Conservation (phyloP, 2,888 invertebrate species). For the Stratiomys singularior region DNA sequence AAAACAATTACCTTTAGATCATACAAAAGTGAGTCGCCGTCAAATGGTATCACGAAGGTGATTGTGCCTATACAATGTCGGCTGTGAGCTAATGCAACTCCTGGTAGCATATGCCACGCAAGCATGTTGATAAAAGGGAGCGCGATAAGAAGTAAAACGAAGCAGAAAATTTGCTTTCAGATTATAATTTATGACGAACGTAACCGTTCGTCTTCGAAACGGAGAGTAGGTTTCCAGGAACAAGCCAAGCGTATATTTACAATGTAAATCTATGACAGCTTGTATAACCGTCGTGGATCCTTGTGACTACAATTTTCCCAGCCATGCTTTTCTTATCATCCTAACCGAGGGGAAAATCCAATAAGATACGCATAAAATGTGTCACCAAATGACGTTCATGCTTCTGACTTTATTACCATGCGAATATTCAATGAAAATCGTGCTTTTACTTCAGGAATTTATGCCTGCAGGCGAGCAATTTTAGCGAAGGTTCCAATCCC, state of each 20-base stretch:
- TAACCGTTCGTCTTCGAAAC: not conserved
- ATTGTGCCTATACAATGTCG: not conserved
- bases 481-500: too few relatives aligned
- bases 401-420: too few relatives aligned
- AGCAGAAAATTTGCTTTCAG: constrained; percentile 5
- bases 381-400: too few relatives aligned
- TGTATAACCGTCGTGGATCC: not conserved
- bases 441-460: too few relatives aligned
- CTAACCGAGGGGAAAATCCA: too few relatives aligned
- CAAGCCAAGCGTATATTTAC: not conserved
- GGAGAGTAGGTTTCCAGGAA: not conserved
- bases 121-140: not conserved
- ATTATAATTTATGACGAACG: constrained; percentile 7
- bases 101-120: not conserved
- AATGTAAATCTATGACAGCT: not conserved
- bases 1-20: constrained; percentile 9
- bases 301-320: not conserved
- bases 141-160: not conserved
- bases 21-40: not conserved
- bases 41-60: not conserved
- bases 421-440: too few relatives aligned
- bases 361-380: too few relatives aligned
- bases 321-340: too few relatives aligned
- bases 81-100: not conserved
- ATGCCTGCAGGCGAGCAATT: too few relatives aligned